Evolutionary conservation across 1,140 invertebrate species (phyloP), one percentile per base, ranked within the genome.

Genomic region (Tachypleus tridentatus): DNA sequence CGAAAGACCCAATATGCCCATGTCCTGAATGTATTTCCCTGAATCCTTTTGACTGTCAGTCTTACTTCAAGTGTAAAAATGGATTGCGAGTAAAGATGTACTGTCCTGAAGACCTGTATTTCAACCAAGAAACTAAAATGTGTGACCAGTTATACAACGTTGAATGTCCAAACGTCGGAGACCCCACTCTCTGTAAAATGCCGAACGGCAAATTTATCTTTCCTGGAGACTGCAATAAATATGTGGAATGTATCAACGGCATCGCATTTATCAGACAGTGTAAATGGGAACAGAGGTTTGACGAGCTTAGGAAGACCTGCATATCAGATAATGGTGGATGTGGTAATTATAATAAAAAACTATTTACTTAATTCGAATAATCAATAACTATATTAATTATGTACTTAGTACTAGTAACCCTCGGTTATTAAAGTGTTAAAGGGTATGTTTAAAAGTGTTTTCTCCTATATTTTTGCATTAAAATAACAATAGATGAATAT

Each of bases 51-150:
- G 59, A 60, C 47, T 60, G 59, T 4, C 49, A n/a, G 11, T 60
- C 59, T 9, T 60, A 50, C n/a, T 60, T 29, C 47, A 6, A 11
- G 10, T 67, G 66, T n/a, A 49, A 29, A 48, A 49, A 64, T 4
- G 9, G 58, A 3, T 8, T 49, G 1, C 47, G 48, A 5, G 64
- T 58, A 11, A 64, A 63, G 58, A 48, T 49, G 7, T 52, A 63
- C 6, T 85, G 84, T 66, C 78, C 79, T 3, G 59, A 64, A 3
- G 78, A 76, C 0, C 72, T 83, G 2, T 77, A 80, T 57, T 85
- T 83, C 73, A 82, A 84, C 70, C 69, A 77, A 4, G 51, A 71
- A 3, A 67, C 74, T 3, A 72, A 76, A 65, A 73, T 78, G 4
- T 85, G 84, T 68, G 83, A 84, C 69, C 83, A 63, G 47, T 57